phyloP scores from a whole-genome alignment of 2,113 vertebrate species.

The Dicrurus megarhynchus region DNA sequence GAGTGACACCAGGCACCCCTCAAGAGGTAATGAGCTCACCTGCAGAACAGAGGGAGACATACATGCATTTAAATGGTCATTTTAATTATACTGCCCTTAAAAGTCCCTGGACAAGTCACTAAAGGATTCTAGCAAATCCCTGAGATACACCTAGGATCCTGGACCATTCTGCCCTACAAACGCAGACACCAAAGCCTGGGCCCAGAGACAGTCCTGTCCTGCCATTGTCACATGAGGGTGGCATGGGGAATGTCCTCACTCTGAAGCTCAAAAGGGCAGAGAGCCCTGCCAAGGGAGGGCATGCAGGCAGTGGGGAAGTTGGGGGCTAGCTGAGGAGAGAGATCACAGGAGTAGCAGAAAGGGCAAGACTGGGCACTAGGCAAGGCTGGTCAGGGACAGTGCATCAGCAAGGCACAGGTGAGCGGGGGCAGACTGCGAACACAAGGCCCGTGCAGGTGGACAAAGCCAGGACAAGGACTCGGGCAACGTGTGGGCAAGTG shows the following conservation, averaged over 20 bases:
- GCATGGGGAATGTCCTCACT: neutral
- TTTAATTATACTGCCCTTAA: neutral
- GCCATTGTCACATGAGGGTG: accelerated
- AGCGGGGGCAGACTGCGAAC: accelerated
- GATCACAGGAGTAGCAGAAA: neutral
- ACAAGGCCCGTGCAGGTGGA: neutral
- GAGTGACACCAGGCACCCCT: neutral
- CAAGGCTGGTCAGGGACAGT: accelerated
- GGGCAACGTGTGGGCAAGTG: accelerated
- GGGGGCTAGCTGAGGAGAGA: neutral
- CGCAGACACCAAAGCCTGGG: neutral
- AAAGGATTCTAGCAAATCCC: neutral
- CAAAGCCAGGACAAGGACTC: neutral
- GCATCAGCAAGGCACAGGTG: neutral
- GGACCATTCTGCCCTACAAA: neutral
- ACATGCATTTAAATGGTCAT: neutral
- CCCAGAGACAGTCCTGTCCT: neutral
- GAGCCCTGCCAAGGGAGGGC: neutral
- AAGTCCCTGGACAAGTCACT: neutral
- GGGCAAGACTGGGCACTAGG: neutral
- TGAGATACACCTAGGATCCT: neutral
- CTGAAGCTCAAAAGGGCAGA: neutral
- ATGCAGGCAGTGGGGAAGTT: accelerated
- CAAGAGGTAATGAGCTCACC: neutral
- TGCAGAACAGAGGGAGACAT: neutral